These are phyloP conservation scores for Pangasius sanitwongsei DNA, from an alignment of 2,797 vertebrate species.

Conservation along the genomic window DNA sequence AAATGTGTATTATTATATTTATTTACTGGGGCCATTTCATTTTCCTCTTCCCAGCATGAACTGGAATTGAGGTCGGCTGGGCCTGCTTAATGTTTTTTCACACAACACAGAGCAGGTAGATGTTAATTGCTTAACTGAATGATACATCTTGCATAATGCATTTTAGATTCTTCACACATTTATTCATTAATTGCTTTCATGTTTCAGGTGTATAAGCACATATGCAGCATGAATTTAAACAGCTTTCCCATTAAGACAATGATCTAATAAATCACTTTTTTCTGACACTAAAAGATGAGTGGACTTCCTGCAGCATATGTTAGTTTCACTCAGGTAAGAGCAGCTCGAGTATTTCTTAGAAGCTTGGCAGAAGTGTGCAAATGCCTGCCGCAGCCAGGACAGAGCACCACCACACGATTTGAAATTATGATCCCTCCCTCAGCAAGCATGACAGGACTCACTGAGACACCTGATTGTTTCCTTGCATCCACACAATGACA, in stretches of 20 bases:
- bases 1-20: background rate
- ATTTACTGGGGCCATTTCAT: background rate
- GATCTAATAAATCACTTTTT: background rate
- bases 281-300: background rate
- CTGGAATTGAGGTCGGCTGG: background rate
- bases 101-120: background rate
- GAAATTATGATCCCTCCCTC: conserved; percentile 14
- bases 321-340: background rate
- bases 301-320: background rate
- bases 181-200: background rate
- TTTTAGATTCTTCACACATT: background rate
- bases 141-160: background rate
- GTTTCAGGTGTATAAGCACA: background rate
- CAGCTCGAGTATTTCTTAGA: background rate
- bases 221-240: background rate
- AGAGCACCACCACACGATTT: conserved; percentile 25
- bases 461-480: background rate
- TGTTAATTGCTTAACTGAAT: background rate
- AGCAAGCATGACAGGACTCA: background rate
- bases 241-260: background rate
- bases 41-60: background rate
- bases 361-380: conserved; percentile 13
- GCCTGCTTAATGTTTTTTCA: background rate
- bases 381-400: background rate
- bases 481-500: background rate